Evolutionary conservation across 2,797 vertebrate species (phyloP).

Genomic region (Dromococcyx pavoninus): DNA sequence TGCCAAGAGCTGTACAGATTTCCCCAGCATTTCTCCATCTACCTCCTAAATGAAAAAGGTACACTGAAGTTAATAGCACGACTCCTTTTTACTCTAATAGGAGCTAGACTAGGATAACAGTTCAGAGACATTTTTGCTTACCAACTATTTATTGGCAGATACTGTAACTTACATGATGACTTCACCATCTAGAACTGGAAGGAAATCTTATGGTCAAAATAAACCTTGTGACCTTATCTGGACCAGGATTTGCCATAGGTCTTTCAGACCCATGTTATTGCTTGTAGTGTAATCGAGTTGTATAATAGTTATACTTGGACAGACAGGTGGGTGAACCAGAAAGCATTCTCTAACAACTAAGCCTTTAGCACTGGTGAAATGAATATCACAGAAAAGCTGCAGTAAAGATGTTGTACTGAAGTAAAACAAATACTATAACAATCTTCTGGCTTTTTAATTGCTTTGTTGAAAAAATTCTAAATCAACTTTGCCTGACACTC

Average conservation of each 20-base stretch:
- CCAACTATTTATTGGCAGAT: not conserved
- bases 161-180: not conserved
- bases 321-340: not conserved
- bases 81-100: not conserved
- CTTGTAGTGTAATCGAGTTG: not conserved
- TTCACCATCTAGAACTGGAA: not conserved
- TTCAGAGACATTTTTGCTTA: not conserved
- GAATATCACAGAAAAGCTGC: not conserved
- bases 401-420: not conserved
- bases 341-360: not conserved
- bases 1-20: not conserved
- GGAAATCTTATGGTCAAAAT: not conserved
- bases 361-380: not conserved
- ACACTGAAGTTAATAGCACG: not conserved
- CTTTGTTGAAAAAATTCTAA: slow-evolving; percentile 16
- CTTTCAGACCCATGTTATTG: not conserved
- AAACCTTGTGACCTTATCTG: not conserved
- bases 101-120: not conserved
- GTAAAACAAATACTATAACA: slow-evolving; percentile 12
- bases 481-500: slow-evolving; percentile 24
- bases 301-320: not conserved
- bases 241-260: not conserved
- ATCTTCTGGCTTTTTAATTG: not conserved
- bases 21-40: not conserved
- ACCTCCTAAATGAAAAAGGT: not conserved